Base-by-base conservation (phyloP, 2,888 invertebrate species). In the Catocala fraxini region DNA sequence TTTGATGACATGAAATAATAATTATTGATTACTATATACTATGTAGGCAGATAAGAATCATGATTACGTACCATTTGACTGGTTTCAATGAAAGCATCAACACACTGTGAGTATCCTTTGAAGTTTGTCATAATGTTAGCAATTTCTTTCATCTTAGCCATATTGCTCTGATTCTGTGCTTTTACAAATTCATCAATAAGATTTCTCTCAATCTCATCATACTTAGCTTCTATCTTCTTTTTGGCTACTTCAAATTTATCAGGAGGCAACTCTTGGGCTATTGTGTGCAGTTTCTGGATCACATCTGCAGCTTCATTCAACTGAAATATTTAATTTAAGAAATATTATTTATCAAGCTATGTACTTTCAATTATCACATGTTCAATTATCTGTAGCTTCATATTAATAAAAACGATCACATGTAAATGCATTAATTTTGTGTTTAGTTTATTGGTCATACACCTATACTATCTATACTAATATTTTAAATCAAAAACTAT, bases 1-100 rank as follows among this genome's bases (percentile, higher is more conserved):
- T 25, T 25, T 25, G 25, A 25, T 25, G 4, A 25, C 25, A 4
- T 25, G 25, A 25, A 25, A 25, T 25, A 0, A 25, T 25, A 25
- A 25, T 25, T 1, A 3, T 25, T 25, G 25, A 25, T 25, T 25
- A n/a, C n/a, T n/a, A n/a, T n/a, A n/a, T n/a, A 25, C 25, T 25
- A 25, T 25, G 1, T 25, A 25, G 25, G 1, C 1, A 25, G 4
- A 25, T 25, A 25, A 4, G 25, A 25, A 25, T 25, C 25, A 25
- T 3, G 4, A 25, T 25, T 25, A 25, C 83, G 89, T 93, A 97
- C 97, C 96, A 97, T 96, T 95, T 99, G 99, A 88, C 99, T 98
- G 76, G 99, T 98, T 85, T 99, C 99, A 81, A 99, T 99, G 85
- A 98, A 99, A 0, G 98, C 98, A 94, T 99, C 98, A 54, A 99